phyloP scores from a whole-genome alignment of 2,888 invertebrate species.

The Philopedon plagiatum region DNA sequence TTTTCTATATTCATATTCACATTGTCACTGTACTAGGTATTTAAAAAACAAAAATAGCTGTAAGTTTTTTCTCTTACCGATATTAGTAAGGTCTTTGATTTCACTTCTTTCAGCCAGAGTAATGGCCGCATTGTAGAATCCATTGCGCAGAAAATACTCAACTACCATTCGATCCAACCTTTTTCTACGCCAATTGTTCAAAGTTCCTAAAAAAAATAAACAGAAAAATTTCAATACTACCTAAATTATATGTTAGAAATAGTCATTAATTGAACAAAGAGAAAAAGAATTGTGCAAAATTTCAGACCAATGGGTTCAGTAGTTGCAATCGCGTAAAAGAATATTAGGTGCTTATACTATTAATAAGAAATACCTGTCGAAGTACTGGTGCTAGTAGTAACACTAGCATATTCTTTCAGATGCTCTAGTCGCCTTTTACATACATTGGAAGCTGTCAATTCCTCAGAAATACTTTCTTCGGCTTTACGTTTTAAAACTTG shows the following conservation, averaged over 20 bases:
- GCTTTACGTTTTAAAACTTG: conserved; percentile 94
- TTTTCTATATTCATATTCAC: too few relatives aligned
- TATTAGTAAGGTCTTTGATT: conserved; percentile 91
- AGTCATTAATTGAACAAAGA: too few relatives aligned
- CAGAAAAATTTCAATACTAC: neutral
- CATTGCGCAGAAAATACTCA: conserved; percentile 94
- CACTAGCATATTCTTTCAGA: conserved; percentile 76
- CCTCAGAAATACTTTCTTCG: conserved; percentile 93
- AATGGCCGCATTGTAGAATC: conserved; percentile 95
- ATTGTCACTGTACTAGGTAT: neutral
- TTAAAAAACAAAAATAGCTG: too few relatives aligned
- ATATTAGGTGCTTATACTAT: neutral
- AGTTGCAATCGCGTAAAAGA: too few relatives aligned
- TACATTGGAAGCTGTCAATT: conserved; percentile 89
- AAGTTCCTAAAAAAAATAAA: conserved; percentile 68
- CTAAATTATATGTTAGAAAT: too few relatives aligned
- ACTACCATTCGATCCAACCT: conserved; percentile 96
- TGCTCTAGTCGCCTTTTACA: conserved; percentile 95
- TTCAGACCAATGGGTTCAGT: too few relatives aligned
- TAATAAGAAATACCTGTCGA: conserved; percentile 18
- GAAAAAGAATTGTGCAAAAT: too few relatives aligned
- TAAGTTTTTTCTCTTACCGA: conserved; percentile 72
- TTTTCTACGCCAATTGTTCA: conserved; percentile 87
- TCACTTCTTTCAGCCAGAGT: conserved; percentile 86
- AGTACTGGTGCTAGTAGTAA: conserved; percentile 10